Evolutionary conservation across 2,888 invertebrate genomes (phyloP), one percentile per base, ranked within the genome.

Genomic region (Saturnia japonica): DNA sequence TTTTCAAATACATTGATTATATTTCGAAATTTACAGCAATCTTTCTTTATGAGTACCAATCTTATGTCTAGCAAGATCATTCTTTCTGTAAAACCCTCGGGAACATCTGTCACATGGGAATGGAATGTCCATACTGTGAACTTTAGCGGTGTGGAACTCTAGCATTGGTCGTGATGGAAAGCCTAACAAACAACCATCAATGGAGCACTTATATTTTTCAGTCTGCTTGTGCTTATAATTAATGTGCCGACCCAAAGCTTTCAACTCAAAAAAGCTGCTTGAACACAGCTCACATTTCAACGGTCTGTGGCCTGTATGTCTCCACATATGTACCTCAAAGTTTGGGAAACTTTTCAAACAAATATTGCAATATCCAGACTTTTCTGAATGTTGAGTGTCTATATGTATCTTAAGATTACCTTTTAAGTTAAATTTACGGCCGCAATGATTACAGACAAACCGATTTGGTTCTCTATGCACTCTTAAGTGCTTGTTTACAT

Each of bases 391-490:
- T 72, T 91, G 89, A 19, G 90, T 90, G 71, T 90, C 90, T 67
- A 94, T 93, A 73, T 95, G 95, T 0, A 88, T 86, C 75, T 92
- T 94, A 40, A 95, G 80, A 74, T 94, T 95, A 6, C 94, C 95
- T 74, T 94, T 94, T 2, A 85, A 73, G 72, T 84, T 86, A 74
- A 95, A 95, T 64, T 89, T 91, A 51, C 83, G 79, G 0, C 89
- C 89, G 74, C 93, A 94, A 69, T 90, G 80, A 71, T 89, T 89
- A 73, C 94, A 94, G 22, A 92, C 81, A 79, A 86, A 89, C 7
- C 82, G 81, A 42, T 85, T 85, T 42, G 85, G 83, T 60, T 89
- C 84, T 0, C 80, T 78, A 74, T 94, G 93, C 16, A 85, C 74
- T 67, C 86, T 84, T 80, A 94, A 82, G 78, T 95, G 95, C 67